Evolutionary conservation across 2,113 vertebrate genomes (phyloP).

Genomic region (Papio anubis): DNA sequence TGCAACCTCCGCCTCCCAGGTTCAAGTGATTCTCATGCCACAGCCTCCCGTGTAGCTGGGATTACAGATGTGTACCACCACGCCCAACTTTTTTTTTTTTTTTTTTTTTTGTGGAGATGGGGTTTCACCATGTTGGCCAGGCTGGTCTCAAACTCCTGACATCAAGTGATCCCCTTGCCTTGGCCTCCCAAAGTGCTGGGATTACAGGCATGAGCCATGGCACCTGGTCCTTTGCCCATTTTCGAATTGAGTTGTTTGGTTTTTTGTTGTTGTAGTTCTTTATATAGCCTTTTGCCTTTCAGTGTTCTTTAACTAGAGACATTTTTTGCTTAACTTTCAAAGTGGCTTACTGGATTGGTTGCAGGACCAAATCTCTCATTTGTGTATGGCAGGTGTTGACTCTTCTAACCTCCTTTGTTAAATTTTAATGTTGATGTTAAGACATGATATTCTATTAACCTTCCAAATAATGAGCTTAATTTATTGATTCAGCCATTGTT

Average conservation of each 20-base stretch:
- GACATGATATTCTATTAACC: not conserved
- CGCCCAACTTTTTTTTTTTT: too few species aligned
- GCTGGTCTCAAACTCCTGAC: too few species aligned
- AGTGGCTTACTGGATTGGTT: not conserved
- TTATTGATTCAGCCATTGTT: not conserved
- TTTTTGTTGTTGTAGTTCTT: not conserved
- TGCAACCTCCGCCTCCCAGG: too few species aligned
- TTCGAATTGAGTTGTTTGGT: not conserved
- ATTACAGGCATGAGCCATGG: too few species aligned
- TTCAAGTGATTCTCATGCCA: too few species aligned
- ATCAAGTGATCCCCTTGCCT: too few species aligned
- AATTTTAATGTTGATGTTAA: not conserved
- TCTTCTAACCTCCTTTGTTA: not conserved
- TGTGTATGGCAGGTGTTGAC: not conserved
- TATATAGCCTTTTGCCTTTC: not conserved
- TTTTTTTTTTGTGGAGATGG: too few species aligned
- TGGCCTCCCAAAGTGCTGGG: too few species aligned
- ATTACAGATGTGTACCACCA: too few species aligned
- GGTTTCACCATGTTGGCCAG: too few species aligned
- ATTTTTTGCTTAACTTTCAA: not conserved
- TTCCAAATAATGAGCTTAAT: not conserved
- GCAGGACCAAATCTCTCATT: not conserved
- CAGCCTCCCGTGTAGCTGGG: too few species aligned
- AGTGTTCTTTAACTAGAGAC: not conserved
- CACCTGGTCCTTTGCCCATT: not conserved